A percentile compares a stretch with the other conserved stretches of the same genome.
Evolutionary conservation across 2,797 vertebrate species (phyloP).

Genomic region (Tragelaphus oryx): DNA sequence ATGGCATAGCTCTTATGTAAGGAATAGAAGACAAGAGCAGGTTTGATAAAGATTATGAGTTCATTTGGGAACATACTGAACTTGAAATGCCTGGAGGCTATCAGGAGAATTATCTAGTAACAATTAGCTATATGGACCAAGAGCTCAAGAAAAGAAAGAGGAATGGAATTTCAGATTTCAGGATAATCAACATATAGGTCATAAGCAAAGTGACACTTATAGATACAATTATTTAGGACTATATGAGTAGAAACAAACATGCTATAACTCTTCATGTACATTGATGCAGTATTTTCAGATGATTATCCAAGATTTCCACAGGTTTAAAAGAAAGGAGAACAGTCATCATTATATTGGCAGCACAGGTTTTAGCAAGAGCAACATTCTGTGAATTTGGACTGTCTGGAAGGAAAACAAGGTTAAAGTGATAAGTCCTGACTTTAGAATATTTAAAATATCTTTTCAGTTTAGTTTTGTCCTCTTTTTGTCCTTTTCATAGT

Average conservation of each 20-base stretch:
- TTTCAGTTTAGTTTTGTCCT: neutral
- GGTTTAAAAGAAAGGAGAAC: neutral
- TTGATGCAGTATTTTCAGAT: neutral
- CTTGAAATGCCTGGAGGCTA: neutral
- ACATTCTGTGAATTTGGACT: neutral
- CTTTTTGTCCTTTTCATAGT: neutral
- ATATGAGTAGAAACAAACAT: neutral
- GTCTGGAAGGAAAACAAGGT: neutral
- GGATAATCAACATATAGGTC: neutral
- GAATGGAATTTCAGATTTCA: constrained; percentile 6
- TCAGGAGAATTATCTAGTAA: neutral
- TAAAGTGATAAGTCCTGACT: neutral
- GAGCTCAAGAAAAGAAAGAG: neutral
- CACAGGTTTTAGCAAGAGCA: neutral
- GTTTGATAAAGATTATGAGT: neutral
- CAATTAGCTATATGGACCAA: neutral
- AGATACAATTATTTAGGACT: neutral
- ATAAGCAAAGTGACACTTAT: neutral
- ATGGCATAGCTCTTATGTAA: neutral
- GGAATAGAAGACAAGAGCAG: neutral
- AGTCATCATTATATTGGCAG: neutral
- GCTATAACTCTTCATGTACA: neutral
- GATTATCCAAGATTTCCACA: neutral
- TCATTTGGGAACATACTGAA: neutral
- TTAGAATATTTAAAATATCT: neutral